phyloP scores from a whole-genome alignment of 2,888 invertebrate species.

The Microplitis manilae region DNA sequence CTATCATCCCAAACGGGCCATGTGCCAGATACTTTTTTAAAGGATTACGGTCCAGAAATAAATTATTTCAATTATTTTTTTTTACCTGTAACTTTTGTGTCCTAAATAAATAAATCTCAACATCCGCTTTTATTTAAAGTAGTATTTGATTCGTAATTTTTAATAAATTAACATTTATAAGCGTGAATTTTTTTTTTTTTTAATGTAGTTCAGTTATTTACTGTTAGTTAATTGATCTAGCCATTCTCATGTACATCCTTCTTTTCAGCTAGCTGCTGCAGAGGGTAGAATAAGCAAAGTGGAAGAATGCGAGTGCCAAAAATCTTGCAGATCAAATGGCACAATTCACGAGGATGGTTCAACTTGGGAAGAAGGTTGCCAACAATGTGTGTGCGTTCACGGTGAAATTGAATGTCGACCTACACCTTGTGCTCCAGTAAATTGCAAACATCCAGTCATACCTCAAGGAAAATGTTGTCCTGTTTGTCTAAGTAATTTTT shows the following conservation, averaged over 20 bases:
- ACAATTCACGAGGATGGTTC: conserved; percentile 87
- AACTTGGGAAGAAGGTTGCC: conserved; percentile 88
- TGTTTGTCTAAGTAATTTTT: conserved; percentile 85
- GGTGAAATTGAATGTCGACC: conserved; percentile 89
- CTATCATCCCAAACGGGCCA: too few relatives aligned
- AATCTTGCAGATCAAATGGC: conserved; percentile 87
- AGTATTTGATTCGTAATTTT: too few relatives aligned
- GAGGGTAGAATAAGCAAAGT: conserved; percentile 84
- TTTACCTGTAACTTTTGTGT: too few relatives aligned
- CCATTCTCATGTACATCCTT: conserved; percentile 60
- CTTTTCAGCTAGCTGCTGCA: conserved; percentile 83
- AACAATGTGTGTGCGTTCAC: conserved; percentile 90
- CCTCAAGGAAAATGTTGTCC: conserved; percentile 89
- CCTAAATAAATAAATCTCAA: too few relatives aligned
- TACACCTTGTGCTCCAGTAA: conserved; percentile 83
- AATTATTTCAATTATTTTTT: too few relatives aligned
- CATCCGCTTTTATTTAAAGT: too few relatives aligned
- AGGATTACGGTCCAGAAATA: too few relatives aligned
- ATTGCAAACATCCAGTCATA: conserved; percentile 86
- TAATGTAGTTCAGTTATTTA: too few relatives aligned
- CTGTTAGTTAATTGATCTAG: not conserved
- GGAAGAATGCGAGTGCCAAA: conserved; percentile 93
- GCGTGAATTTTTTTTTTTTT: too few relatives aligned
- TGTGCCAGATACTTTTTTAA: too few relatives aligned
- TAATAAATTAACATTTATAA: too few relatives aligned